phyloP scores from a whole-genome alignment of 2,113 vertebrate genomes.

The Entelurus aequoreus region DNA sequence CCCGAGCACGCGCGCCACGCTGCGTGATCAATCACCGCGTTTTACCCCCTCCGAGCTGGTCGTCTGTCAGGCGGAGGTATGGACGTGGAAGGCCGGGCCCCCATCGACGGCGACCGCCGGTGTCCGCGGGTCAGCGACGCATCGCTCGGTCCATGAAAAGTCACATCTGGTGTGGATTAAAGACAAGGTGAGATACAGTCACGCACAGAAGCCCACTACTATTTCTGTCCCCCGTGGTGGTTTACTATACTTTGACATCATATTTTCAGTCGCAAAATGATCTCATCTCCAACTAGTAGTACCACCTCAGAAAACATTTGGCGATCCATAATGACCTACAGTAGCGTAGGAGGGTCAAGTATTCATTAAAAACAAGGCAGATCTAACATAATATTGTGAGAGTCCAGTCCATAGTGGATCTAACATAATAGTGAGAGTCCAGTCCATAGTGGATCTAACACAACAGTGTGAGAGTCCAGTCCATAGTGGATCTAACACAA shows the following conservation, averaged over 20 bases:
- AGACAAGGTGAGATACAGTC: conserved; percentile 49
- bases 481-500: no score
- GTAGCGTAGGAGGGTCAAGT: no score
- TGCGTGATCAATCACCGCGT: conserved; percentile 63
- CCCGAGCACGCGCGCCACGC: conserved; percentile 45
- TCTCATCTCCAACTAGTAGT: not conserved
- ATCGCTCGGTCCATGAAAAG: conserved; percentile 51
- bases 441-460: no score
- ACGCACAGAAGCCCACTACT: conserved; percentile 19
- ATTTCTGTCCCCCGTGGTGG: conserved; percentile 18
- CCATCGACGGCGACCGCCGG: conserved; percentile 17
- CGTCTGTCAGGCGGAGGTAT: conserved; percentile 30
- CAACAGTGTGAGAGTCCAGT: no score
- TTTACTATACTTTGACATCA: conserved; percentile 9
- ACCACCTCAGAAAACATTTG: no score
- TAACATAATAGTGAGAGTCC: no score
- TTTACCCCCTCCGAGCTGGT: conserved; percentile 35
- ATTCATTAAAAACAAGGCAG: no score
- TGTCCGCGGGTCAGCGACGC: conserved; percentile 48
- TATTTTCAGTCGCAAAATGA: not conserved
- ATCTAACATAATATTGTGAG: no score
- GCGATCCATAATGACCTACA: no score
- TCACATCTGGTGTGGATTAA: conserved; percentile 58
- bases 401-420: no score
- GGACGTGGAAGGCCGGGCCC: conserved; percentile 19